A percentile compares a stretch with the other conserved stretches of the same genome.
Conservation (phyloP, 2,797 vertebrate species). For the Fratercula arctica region DNA sequence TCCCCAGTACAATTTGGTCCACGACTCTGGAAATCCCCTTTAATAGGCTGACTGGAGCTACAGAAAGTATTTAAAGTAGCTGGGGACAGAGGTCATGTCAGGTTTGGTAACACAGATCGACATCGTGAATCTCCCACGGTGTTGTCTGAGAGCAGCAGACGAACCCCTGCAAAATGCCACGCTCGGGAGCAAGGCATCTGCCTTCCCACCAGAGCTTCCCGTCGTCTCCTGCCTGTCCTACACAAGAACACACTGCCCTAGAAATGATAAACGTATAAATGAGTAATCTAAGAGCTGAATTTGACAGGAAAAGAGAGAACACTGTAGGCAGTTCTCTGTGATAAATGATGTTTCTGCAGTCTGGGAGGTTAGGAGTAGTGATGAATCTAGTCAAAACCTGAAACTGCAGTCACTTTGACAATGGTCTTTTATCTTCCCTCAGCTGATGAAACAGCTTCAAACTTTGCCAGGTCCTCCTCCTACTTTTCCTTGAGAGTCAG, state of each 20-base stretch:
- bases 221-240: not conserved
- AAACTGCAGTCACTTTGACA: conserved; percentile 10
- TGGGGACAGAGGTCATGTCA: not conserved
- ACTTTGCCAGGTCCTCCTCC: conserved; percentile 37
- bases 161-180: not conserved
- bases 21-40: not conserved
- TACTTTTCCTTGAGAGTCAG: conserved; percentile 43
- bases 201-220: not conserved
- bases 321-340: not conserved
- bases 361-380: not conserved
- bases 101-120: not conserved
- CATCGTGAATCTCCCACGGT: not conserved
- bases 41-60: not conserved
- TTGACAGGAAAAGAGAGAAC: conserved; percentile 8
- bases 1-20: not conserved
- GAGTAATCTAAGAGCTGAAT: not conserved
- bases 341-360: conserved; percentile 7
- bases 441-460: conserved; percentile 29
- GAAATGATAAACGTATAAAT: not conserved
- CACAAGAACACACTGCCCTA: conserved; percentile 13
- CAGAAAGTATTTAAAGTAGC: not conserved
- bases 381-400: conserved; percentile 19
- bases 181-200: rapidly evolving
- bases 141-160: not conserved
- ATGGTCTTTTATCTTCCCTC: conserved; percentile 15